Evolutionary conservation across 1,140 invertebrate species (phyloP).

Genomic region (Ctenoplectra terminalis): DNA sequence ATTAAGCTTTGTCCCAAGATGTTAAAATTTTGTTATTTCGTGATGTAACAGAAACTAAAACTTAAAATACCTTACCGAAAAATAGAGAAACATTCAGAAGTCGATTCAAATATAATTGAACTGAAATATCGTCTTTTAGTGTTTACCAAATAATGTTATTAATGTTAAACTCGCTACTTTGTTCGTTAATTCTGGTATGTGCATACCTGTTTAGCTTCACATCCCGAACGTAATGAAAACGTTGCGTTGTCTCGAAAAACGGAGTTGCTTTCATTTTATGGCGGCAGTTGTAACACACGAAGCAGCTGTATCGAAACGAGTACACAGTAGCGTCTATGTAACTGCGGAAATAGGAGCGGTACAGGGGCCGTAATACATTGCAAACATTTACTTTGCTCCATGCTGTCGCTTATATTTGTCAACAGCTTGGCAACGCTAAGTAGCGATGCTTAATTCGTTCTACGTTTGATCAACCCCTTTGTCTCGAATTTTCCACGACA

Average conservation of each 20-base stretch:
- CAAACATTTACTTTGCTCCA: conserved; percentile 65
- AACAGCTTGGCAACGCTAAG: conserved; percentile 59
- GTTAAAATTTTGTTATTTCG: too few relatives aligned
- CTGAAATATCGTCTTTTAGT: too few relatives aligned
- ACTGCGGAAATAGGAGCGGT: conserved; percentile 64
- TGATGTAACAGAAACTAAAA: too few relatives aligned
- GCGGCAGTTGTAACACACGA: conserved; percentile 19
- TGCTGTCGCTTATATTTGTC: conserved; percentile 66
- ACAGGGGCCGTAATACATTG: conserved; percentile 56
- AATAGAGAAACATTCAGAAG: too few relatives aligned
- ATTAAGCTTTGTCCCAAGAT: not conserved
- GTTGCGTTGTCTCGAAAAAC: not conserved
- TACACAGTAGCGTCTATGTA: conserved; percentile 32
- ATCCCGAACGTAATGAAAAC: not conserved
- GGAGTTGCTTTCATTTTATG: conserved; percentile 46
- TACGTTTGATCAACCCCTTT: not conserved
- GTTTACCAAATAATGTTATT: not conserved
- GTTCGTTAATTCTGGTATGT: not conserved
- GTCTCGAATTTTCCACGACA: not conserved
- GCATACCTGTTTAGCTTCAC: too few relatives aligned
- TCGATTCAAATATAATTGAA: too few relatives aligned
- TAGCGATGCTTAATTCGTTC: conserved; percentile 33
- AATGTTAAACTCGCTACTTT: not conserved
- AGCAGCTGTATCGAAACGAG: conserved; percentile 36
- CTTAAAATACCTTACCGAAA: too few relatives aligned